Percentiles rank a stretch among this genome's conserved stretches.
Evolutionary conservation across 2,888 invertebrate species (phyloP).

Genomic region (Synergus umbraculus): DNA sequence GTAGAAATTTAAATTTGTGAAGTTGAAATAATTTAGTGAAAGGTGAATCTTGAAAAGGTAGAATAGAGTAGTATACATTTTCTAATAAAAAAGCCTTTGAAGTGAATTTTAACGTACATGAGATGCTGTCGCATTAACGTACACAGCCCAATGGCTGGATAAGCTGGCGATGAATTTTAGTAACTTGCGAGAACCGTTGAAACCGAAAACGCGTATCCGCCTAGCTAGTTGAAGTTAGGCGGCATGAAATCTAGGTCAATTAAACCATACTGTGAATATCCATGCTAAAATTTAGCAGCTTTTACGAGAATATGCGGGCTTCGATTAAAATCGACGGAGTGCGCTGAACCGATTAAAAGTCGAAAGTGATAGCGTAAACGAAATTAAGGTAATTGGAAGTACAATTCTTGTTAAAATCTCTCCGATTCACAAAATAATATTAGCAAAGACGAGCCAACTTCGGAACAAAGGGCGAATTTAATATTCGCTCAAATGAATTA

Average conservation of each 20-base stretch:
- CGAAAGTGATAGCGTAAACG: neutral
- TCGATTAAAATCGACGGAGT: slow-evolving; percentile 20
- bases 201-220: slow-evolving; percentile 35
- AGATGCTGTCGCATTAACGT: neutral
- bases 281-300: slow-evolving; percentile 18
- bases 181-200: slow-evolving; percentile 23
- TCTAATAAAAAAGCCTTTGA: neutral
- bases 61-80: neutral
- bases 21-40: no score
- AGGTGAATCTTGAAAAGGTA: no score
- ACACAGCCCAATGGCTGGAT: neutral
- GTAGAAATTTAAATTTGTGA: no score
- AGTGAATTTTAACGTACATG: no score
- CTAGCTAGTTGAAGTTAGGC: slow-evolving; percentile 10
- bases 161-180: slow-evolving; percentile 20
- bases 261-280: slow-evolving; percentile 19
- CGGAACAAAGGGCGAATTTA: neutral
- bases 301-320: slow-evolving; percentile 33
- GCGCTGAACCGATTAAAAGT: neutral
- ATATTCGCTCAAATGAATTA: slow-evolving; percentile 5
- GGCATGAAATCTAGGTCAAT: slow-evolving; percentile 39
- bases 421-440: neutral
- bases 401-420: neutral
- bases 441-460: neutral
- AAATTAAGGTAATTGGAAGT: neutral